Evolutionary conservation across 2,888 invertebrate species (phyloP).

Genomic region (Drosophila formosana): DNA sequence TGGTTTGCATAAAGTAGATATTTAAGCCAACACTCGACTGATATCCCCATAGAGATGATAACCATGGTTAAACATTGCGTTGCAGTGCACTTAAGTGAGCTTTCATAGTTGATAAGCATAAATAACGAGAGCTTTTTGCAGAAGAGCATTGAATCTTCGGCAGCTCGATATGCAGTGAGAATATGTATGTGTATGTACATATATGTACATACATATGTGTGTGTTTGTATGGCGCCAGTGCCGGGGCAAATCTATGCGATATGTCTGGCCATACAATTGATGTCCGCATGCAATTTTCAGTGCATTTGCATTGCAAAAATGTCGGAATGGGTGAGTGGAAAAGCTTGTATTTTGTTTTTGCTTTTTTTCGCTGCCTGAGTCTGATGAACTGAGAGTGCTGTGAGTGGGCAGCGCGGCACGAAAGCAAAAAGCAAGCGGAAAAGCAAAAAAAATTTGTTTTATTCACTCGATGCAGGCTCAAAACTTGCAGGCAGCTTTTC

Average conservation of each 20-base stretch:
- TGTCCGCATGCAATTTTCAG: conserved; percentile 68
- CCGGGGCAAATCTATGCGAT: conserved; percentile 43
- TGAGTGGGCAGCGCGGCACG: conserved; percentile 10
- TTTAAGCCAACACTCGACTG: background rate
- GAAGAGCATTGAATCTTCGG: conserved; percentile 34
- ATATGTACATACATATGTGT: no score
- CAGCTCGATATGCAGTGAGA: background rate
- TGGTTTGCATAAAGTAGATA: background rate
- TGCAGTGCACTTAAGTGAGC: background rate
- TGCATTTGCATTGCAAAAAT: conserved; percentile 70
- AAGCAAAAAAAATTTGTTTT: conserved; percentile 4
- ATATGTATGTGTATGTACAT: background rate
- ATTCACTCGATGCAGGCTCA: conserved; percentile 35
- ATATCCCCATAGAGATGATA: background rate
- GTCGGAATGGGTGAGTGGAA: conserved; percentile 35
- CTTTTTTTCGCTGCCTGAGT: conserved; percentile 32
- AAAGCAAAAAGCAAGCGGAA: conserved; percentile 12
- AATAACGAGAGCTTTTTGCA: background rate
- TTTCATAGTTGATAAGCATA: background rate
- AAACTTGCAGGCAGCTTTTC: conserved; percentile 38
- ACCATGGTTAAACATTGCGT: background rate
- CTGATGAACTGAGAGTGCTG: conserved; percentile 64
- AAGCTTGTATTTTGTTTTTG: conserved; percentile 29
- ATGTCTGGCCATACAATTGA: conserved; percentile 46
- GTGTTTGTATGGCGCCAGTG: conserved; percentile 42